Conservation (phyloP, 2,888 invertebrate genomes). For the Hanleya hanleyi region DNA sequence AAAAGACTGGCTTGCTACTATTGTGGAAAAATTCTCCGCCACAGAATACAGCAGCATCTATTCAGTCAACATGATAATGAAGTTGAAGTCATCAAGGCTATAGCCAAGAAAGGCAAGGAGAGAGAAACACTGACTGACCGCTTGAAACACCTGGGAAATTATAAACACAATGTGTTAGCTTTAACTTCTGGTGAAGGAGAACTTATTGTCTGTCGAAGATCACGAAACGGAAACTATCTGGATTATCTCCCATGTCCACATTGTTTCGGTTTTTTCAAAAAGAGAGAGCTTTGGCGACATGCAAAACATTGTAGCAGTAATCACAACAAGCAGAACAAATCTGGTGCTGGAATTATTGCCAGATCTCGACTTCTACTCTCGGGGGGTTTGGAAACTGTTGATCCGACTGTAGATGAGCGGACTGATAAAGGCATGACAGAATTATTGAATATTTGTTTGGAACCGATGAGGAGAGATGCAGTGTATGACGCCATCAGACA, state of each 20-base stretch:
- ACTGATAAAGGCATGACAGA: background rate
- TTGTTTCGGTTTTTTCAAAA: slow-evolving; percentile 13
- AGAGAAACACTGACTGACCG: background rate
- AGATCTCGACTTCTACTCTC: background rate
- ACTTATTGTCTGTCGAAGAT: slow-evolving; percentile 11
- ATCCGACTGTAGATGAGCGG: background rate
- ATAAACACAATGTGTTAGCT: slow-evolving; percentile 12
- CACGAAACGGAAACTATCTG: background rate
- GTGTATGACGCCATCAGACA: slow-evolving; percentile 9
- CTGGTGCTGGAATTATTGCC: background rate
- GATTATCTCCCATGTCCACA: slow-evolving; percentile 4
- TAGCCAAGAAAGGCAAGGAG: slow-evolving; percentile 1
- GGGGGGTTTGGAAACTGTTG: background rate
- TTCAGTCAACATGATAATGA: background rate
- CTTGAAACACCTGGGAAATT: slow-evolving; percentile 10
- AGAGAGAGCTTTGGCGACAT: slow-evolving; percentile 16
- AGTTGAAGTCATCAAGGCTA: slow-evolving; percentile 6
- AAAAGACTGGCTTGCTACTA: background rate
- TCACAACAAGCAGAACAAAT: background rate
- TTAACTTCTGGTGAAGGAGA: background rate
- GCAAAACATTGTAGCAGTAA: background rate
- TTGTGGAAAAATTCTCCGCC: background rate
- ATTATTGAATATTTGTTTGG: background rate
- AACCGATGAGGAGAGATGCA: slow-evolving; percentile 7
- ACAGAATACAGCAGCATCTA: slow-evolving; percentile 1